These are phyloP conservation scores for Ephialtes manifestator DNA, from an alignment of 2,888 invertebrate genomes.

Conservation along the genomic window DNA sequence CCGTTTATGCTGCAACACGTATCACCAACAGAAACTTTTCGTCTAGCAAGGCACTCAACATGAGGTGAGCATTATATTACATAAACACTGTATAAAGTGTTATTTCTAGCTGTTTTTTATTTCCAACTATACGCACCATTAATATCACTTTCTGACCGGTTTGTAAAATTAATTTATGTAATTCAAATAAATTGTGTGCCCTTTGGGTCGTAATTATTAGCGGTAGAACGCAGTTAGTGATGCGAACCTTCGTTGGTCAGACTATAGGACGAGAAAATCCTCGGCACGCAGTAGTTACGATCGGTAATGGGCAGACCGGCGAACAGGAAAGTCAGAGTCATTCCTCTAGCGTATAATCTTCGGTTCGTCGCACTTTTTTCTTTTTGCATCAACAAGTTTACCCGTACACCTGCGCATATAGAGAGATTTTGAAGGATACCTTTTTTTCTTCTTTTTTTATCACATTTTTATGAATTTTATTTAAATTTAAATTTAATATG, in stretches of 20 bases:
- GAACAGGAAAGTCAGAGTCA: constrained; percentile 22
- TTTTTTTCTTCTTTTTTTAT: constrained; percentile 4
- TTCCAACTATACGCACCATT: neutral
- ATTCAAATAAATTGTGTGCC: neutral
- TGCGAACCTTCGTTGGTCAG: constrained; percentile 28
- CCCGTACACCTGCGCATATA: neutral
- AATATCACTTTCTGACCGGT: neutral
- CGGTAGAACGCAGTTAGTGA: neutral
- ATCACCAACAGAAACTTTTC: constrained; percentile 78
- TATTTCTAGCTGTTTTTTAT: neutral
- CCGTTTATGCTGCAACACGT: constrained; percentile 67
- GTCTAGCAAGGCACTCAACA: constrained; percentile 75
- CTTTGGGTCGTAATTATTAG: neutral
- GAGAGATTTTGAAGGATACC: neutral
- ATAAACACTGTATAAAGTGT: constrained; percentile 4
- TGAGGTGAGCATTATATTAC: constrained; percentile 77
- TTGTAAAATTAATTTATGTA: neutral
- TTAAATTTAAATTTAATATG: neutral
- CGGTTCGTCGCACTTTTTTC: neutral
- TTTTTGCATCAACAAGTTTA: constrained; percentile 5
- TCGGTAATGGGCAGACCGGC: constrained; percentile 5
- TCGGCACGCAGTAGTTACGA: constrained; percentile 28
- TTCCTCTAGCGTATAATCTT: constrained; percentile 18
- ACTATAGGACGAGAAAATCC: neutral
- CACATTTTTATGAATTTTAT: neutral